Evolutionary conservation across 1,140 invertebrate species (phyloP).

Genomic region (Lineus longissimus): DNA sequence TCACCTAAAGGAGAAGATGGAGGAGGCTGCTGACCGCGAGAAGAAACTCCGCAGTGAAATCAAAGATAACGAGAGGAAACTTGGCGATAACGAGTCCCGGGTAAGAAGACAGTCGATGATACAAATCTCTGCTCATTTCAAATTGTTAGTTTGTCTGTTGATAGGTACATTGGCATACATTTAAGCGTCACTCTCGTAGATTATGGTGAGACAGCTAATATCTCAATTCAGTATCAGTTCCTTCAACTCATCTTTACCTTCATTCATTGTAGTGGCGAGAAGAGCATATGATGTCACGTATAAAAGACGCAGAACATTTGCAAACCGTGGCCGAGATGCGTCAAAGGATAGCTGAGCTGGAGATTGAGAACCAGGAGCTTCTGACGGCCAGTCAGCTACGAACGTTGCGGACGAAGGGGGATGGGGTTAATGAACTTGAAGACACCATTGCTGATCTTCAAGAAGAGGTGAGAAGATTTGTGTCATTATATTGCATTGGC

Average conservation of each 20-base stretch:
- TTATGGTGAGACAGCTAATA: no score
- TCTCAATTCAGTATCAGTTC: no score
- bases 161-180: no score
- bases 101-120: no score
- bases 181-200: no score
- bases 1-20: constrained; percentile 71
- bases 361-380: constrained; percentile 84
- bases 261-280: constrained; percentile 71
- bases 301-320: constrained; percentile 89
- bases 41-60: constrained; percentile 72
- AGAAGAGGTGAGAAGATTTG: constrained; percentile 69
- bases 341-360: constrained; percentile 89
- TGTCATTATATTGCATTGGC: no score
- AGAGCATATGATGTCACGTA: constrained; percentile 88
- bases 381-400: constrained; percentile 81
- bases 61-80: constrained; percentile 82
- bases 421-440: constrained; percentile 74
- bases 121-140: neutral
- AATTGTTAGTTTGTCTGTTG: no score
- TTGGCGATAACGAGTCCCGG: constrained; percentile 81
- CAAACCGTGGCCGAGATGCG: constrained; percentile 91
- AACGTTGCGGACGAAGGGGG: constrained; percentile 71
- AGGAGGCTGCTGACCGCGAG: constrained; percentile 67
- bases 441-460: constrained; percentile 86
- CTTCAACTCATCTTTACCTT: no score